Evolutionary conservation across 2,797 vertebrate genomes (phyloP).

Genomic region (Cygnus olor): DNA sequence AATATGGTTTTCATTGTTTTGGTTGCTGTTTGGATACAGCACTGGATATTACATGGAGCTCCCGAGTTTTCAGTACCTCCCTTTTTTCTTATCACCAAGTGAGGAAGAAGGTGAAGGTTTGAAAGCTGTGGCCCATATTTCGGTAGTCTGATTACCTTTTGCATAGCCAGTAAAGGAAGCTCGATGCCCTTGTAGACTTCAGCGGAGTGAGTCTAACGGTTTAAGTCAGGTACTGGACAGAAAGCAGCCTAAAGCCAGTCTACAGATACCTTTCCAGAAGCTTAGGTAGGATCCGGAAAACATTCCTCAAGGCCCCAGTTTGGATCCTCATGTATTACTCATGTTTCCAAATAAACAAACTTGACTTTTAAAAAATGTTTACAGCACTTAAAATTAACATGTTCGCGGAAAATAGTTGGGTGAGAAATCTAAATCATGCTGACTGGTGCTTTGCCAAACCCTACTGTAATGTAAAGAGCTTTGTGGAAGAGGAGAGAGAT

Average conservation of each 20-base stretch:
- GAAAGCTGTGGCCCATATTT: background rate
- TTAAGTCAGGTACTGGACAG: background rate
- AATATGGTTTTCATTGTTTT: background rate
- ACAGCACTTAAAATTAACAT: background rate
- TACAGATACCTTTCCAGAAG: background rate
- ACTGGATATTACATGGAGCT: background rate
- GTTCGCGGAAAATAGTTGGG: background rate
- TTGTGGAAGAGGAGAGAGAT: background rate
- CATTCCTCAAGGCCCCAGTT: background rate
- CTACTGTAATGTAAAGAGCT: background rate
- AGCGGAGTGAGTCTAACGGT: background rate
- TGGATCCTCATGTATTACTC: background rate
- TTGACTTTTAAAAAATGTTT: background rate
- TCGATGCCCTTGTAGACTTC: background rate
- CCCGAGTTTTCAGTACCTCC: background rate
- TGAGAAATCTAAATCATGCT: background rate
- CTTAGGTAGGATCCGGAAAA: background rate
- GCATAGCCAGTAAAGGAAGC: background rate
- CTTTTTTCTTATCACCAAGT: background rate
- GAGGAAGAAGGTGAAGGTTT: background rate
- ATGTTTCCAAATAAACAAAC: background rate
- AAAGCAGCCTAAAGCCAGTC: background rate
- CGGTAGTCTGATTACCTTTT: background rate
- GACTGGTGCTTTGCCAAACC: background rate
- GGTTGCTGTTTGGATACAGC: background rate